A percentile compares a stretch with the other conserved stretches of the same genome.
These are phyloP conservation scores for Pagrus major DNA, from an alignment of 2,113 vertebrate genomes.

Conservation along the genomic window DNA sequence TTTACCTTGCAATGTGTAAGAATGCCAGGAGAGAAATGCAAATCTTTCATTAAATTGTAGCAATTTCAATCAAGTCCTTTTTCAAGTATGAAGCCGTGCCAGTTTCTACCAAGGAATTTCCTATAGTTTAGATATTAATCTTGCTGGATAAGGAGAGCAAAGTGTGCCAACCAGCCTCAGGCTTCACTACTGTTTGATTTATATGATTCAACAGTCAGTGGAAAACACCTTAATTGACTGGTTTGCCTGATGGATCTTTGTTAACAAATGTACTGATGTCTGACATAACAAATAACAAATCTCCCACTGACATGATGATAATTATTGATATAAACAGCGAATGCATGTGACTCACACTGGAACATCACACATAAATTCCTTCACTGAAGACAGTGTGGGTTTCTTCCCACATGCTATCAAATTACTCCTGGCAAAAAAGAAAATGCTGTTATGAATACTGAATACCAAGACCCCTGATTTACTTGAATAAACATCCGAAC, in stretches of 20 bases:
- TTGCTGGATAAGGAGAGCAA: background rate
- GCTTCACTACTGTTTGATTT: background rate
- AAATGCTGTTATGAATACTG: background rate
- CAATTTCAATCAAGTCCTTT: background rate
- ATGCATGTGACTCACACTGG: background rate
- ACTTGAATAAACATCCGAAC: slow-evolving; percentile 5
- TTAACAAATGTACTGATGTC: slow-evolving; percentile 1
- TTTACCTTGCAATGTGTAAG: background rate
- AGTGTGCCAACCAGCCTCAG: background rate
- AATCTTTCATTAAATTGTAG: background rate
- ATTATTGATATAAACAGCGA: slow-evolving; percentile 4
- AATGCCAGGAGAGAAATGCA: background rate
- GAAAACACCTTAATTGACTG: background rate
- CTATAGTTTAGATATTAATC: background rate
- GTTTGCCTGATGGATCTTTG: background rate
- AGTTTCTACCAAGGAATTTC: background rate
- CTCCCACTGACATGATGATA: slow-evolving; percentile 2
- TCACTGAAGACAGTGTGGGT: background rate
- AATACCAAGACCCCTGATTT: background rate
- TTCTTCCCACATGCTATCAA: background rate
- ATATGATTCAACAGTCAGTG: background rate
- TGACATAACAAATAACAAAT: slow-evolving; percentile 13
- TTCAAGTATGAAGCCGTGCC: background rate
- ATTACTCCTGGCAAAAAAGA: background rate
- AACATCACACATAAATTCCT: background rate